These are phyloP conservation scores for Phallusia fumigata DNA, from an alignment of 23 tunicate species.

Conservation along the genomic window DNA sequence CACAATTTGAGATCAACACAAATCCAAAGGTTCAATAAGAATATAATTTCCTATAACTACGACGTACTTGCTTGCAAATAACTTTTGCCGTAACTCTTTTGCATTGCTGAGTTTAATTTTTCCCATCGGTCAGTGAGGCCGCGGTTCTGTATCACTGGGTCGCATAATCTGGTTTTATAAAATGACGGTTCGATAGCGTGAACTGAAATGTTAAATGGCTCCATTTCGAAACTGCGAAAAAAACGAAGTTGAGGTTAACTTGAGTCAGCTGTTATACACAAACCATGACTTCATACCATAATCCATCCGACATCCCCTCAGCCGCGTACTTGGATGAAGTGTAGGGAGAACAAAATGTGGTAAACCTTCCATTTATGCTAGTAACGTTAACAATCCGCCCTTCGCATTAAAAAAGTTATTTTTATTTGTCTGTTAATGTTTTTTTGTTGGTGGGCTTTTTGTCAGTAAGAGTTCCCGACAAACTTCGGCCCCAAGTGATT, in stretches of 20 bases:
- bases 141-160: background rate
- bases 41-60: background rate
- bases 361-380: constrained; percentile 27
- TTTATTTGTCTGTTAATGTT: too few relatives aligned
- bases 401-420: background rate
- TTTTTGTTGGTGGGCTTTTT: too few relatives aligned
- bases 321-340: constrained; percentile 28
- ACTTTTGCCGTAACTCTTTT: constrained; percentile 8
- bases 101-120: background rate
- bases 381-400: constrained; percentile 50
- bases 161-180: background rate
- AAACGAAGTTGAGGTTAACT: background rate
- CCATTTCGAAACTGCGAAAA: constrained; percentile 7
- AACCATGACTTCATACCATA: background rate
- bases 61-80: background rate
- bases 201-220: constrained; percentile 15
- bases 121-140: background rate
- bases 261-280: too few relatives aligned
- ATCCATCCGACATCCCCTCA: constrained; percentile 39
- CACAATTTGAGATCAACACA: too few relatives aligned
- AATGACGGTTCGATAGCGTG: constrained; percentile 12
- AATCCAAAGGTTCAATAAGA: background rate
- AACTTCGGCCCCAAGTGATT: too few relatives aligned
- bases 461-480: too few relatives aligned
- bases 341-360: constrained; percentile 1